Evolutionary conservation across 2,113 vertebrate species (phyloP).

Genomic region (Heloderma charlesbogerti): DNA sequence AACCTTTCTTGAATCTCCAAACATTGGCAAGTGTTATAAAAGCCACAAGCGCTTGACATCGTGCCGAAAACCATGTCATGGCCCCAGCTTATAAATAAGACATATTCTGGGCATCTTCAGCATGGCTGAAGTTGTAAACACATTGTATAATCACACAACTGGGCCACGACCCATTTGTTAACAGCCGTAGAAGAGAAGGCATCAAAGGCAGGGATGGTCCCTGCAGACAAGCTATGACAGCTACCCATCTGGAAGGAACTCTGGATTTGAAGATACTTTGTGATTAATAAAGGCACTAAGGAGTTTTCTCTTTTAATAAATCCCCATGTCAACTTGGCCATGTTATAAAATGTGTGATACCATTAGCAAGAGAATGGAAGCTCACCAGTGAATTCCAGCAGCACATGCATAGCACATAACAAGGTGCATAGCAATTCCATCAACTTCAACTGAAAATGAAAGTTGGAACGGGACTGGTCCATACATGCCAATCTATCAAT

Average conservation of each 20-base stretch:
- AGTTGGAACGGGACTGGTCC: background rate
- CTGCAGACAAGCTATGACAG: conserved; percentile 47
- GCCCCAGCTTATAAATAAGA: conserved; percentile 62
- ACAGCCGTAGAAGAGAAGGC: conserved; percentile 54
- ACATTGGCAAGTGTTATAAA: conserved; percentile 16
- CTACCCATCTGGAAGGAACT: conserved; percentile 60
- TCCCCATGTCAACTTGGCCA: conserved; percentile 21
- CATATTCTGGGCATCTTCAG: conserved; percentile 61
- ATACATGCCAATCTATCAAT: background rate
- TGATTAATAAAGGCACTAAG: conserved; percentile 55
- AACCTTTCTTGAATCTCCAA: conserved; percentile 5
- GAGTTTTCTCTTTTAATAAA: conserved; percentile 43
- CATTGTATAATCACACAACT: conserved; percentile 57
- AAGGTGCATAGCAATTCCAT: background rate
- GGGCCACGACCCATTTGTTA: conserved; percentile 70
- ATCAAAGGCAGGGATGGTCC: conserved; percentile 61
- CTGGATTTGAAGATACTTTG: conserved; percentile 36
- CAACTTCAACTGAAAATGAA: background rate
- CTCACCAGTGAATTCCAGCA: background rate
- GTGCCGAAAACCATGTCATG: conserved; percentile 49
- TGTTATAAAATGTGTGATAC: conserved; percentile 29
- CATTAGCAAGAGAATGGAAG: conserved; percentile 7
- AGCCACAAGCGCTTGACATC: conserved; percentile 30
- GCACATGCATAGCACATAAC: background rate
- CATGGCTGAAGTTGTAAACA: conserved; percentile 57